Percentiles rank a stretch among this genome's conserved stretches.
These are phyloP conservation scores for Notarius quadriscutis DNA, from an alignment of 2,113 vertebrate species.

Conservation along the genomic window DNA sequence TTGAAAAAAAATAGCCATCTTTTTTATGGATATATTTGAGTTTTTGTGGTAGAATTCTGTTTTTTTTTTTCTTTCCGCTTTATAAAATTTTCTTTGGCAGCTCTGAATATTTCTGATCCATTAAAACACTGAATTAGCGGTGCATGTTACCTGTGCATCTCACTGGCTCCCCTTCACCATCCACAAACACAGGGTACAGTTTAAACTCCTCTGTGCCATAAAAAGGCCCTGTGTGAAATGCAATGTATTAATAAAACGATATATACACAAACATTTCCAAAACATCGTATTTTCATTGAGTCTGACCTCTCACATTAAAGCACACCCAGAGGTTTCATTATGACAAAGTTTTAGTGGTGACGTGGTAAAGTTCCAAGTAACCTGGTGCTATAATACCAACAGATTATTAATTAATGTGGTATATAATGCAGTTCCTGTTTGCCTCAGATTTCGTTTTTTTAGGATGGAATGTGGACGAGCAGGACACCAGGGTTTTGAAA, in stretches of 20 bases:
- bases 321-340: background rate
- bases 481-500: background rate
- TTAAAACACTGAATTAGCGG: background rate
- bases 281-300: background rate
- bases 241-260: background rate
- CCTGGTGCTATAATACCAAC: background rate
- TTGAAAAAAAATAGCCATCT: background rate
- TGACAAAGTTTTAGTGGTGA: background rate
- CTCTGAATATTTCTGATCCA: background rate
- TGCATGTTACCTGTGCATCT: slow-evolving; percentile 75
- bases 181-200: slow-evolving; percentile 84
- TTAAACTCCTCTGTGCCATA: slow-evolving; percentile 84
- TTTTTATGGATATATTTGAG: background rate
- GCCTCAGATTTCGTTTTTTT: background rate
- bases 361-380: no score
- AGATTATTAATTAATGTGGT: background rate
- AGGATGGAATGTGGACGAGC: background rate
- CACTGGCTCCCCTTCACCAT: slow-evolving; percentile 80
- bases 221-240: slow-evolving; percentile 78
- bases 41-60: background rate
- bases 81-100: background rate
- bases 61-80: background rate
- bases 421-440: background rate
- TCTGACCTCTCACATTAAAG: background rate
- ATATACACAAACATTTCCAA: background rate